Percentiles rank a stretch among this genome's conserved stretches.
Evolutionary conservation across 1,140 invertebrate species (phyloP).

Genomic region (Pachypsylla venusta): DNA sequence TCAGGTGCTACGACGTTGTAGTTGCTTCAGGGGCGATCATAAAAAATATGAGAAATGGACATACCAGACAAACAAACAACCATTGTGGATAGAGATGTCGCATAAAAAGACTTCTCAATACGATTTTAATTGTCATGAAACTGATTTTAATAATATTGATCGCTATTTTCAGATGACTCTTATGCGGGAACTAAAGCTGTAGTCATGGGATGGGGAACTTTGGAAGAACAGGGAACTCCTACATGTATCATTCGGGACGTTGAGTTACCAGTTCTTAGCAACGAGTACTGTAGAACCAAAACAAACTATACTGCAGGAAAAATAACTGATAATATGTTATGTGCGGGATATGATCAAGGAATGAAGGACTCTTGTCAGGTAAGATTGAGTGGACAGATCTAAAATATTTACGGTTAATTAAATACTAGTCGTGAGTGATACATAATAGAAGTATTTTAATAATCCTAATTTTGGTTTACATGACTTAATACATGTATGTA

Average conservation of each 20-base stretch:
- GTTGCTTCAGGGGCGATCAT: no score
- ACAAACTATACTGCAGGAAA: constrained; percentile 60
- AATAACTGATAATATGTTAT: constrained; percentile 76
- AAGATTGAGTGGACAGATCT: constrained; percentile 17
- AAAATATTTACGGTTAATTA: not conserved
- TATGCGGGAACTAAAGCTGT: constrained; percentile 53
- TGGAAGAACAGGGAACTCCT: constrained; percentile 62
- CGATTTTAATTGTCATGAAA: no score
- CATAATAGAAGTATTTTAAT: not conserved
- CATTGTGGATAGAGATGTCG: no score
- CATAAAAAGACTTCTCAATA: no score
- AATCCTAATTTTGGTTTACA: not conserved
- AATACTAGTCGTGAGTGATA: not conserved
- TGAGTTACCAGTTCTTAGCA: constrained; percentile 63
- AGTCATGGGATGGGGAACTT: constrained; percentile 71
- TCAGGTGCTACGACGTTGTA: no score
- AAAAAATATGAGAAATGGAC: no score
- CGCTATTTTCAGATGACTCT: constrained; percentile 42
- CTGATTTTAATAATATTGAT: no score
- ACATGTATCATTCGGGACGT: constrained; percentile 66
- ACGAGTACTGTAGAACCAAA: constrained; percentile 49
- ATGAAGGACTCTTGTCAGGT: constrained; percentile 74
- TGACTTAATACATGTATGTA: not conserved
- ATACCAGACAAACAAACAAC: no score
- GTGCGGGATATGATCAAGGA: constrained; percentile 61